These are phyloP conservation scores for Myzus persicae DNA, from an alignment of 1,140 invertebrate species.

Conservation along the genomic window DNA sequence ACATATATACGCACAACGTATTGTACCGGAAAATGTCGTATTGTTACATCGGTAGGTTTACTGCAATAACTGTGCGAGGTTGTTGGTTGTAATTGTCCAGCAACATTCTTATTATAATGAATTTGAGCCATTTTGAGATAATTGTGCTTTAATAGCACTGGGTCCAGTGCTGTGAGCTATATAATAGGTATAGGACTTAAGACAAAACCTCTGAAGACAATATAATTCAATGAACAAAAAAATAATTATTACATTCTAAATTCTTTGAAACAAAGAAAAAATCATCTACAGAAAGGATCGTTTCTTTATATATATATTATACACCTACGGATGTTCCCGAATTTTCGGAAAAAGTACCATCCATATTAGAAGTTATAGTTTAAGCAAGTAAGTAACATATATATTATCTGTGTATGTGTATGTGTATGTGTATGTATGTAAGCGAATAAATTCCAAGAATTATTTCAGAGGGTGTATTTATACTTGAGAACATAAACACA, in stretches of 20 bases:
- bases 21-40: too few relatives aligned
- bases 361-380: neutral
- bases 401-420: neutral
- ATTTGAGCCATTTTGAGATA: neutral
- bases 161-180: neutral
- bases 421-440: too few relatives aligned
- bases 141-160: too few relatives aligned
- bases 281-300: neutral
- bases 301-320: neutral
- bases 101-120: neutral
- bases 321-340: too few relatives aligned
- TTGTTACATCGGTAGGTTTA: neutral
- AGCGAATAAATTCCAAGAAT: neutral
- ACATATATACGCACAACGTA: too few relatives aligned
- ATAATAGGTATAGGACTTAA: neutral
- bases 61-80: neutral
- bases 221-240: neutral
- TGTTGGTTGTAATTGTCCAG: neutral
- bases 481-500: neutral
- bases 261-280: neutral
- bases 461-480: neutral
- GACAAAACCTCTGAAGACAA: neutral
- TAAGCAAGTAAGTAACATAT: neutral
- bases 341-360: neutral
- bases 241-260: neutral